Evolutionary conservation across 2,797 vertebrate genomes (phyloP), one percentile per base, ranked within the genome.

Genomic region (Enteromius treurensis): DNA sequence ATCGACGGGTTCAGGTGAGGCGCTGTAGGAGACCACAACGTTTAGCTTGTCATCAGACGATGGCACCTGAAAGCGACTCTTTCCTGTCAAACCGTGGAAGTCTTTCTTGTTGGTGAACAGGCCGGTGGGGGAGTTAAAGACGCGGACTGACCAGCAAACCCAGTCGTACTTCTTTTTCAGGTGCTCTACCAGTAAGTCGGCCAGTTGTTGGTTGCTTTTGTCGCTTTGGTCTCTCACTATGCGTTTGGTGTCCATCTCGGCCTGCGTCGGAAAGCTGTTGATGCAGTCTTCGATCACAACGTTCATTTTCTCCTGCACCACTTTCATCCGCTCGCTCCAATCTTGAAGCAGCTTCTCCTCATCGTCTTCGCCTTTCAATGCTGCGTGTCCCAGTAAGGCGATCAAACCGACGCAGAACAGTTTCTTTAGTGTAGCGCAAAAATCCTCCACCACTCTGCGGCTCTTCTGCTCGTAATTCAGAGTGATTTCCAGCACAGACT

Each of bases 341-440:
- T 89, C 87, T 37, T 88, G 88, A 65, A 95, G 92, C 26, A 95
- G 88, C 0, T 77, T 77, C 0, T 95, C 94, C 0, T 95, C 94
- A 1, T 95, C 93, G 0, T 89, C 92, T 0, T 86, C 86, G 0
- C 90, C 93, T 80, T 93, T 94, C 70, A 96, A 90, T 7, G 93
- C 91, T 0, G 93, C 90, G 23, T 95, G 90, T 58, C 94, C 95
- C 88, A 95, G 8, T 15, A 95, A 90, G 0, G 94, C 93, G 0
- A 96, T 95, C 67, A 96, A 88, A 32, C 95, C 95, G 1, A 95
- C 77, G 53, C 94, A 95, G 91, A 95, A 94, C 17, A 96, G 93
- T n/a, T 94, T 91, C 88, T 95, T 96, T 45, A 96, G 89, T 19
- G 91, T 87, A 82, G 93, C 93, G 0, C 94, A 96, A 85, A 94